Conservation (phyloP, 1,140 invertebrate species). For the Neodiprion virginianus region DNA sequence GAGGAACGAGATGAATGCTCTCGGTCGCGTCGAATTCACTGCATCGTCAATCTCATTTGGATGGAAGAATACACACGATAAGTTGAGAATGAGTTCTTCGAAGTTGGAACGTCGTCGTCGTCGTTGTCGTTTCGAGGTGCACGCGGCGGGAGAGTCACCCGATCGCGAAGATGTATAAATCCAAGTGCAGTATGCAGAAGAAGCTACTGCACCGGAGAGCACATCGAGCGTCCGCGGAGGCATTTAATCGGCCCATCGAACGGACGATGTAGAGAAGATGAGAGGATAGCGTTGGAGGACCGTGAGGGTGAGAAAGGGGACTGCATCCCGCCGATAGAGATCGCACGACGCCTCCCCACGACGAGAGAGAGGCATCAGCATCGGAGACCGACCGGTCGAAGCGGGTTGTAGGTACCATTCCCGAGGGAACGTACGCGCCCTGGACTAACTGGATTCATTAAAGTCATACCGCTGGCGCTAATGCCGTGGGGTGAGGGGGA, state of each 20-base stretch:
- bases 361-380: background rate
- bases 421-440: background rate
- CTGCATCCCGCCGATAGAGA: background rate
- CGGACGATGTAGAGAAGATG: conserved; percentile 20
- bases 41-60: no score
- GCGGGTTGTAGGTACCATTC: background rate
- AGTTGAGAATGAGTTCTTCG: background rate
- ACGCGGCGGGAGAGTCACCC: no score
- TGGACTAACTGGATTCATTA: background rate
- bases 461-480: background rate
- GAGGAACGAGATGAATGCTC: no score
- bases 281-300: conserved; percentile 32
- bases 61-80: no score
- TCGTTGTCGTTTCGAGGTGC: no score
- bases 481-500: background rate
- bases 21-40: no score
- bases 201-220: no score
- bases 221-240: no score
- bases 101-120: background rate
- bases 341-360: conserved; percentile 1
- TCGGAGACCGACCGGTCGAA: background rate
- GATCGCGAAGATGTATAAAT: no score
- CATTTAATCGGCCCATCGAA: background rate
- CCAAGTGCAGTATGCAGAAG: no score
- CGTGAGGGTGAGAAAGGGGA: conserved; percentile 27